These are phyloP conservation scores for Hypolimnas misippus DNA, from an alignment of 2,888 invertebrate species.

Conservation along the genomic window DNA sequence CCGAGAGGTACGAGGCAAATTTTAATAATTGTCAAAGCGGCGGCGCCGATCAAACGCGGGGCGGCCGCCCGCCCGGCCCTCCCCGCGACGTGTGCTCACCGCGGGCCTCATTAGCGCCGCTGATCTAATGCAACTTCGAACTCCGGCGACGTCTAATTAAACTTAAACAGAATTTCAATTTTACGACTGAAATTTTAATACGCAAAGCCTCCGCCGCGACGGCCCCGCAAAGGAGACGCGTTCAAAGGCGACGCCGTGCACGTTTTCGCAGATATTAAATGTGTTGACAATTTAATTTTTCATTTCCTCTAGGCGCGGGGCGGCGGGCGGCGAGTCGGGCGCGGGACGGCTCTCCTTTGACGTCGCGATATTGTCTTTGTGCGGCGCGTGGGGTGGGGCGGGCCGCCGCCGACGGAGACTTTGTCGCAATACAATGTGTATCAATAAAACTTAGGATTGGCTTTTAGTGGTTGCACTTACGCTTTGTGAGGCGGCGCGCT, in stretches of 20 bases:
- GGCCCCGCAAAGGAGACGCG: slow-evolving; percentile 74
- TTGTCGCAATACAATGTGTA: slow-evolving; percentile 85
- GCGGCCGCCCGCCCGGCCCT: slow-evolving; percentile 48
- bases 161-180: slow-evolving; percentile 82
- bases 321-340: slow-evolving; percentile 59
- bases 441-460: slow-evolving; percentile 85
- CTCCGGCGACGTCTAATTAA: slow-evolving; percentile 79
- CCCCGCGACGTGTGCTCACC: slow-evolving; percentile 76
- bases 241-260: slow-evolving; percentile 81
- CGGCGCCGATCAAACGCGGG: slow-evolving; percentile 83
- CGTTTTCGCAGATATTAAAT: slow-evolving; percentile 85
- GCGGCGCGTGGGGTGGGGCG: slow-evolving; percentile 78
- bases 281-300: slow-evolving; percentile 85
- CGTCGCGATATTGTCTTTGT: slow-evolving; percentile 85
- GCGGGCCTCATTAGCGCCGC: slow-evolving; percentile 81
- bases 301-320: slow-evolving; percentile 77
- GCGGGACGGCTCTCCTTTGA: slow-evolving; percentile 78
- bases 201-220: slow-evolving; percentile 75
- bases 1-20: slow-evolving; percentile 83
- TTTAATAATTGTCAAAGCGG: slow-evolving; percentile 86
- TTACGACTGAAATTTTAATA: slow-evolving; percentile 80
- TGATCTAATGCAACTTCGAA: slow-evolving; percentile 81
- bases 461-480: slow-evolving; percentile 85
- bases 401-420: slow-evolving; percentile 79
- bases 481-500: slow-evolving; percentile 83